Evolutionary conservation across 2,888 invertebrate species (phyloP).

Genomic region (Amitus sp.): DNA sequence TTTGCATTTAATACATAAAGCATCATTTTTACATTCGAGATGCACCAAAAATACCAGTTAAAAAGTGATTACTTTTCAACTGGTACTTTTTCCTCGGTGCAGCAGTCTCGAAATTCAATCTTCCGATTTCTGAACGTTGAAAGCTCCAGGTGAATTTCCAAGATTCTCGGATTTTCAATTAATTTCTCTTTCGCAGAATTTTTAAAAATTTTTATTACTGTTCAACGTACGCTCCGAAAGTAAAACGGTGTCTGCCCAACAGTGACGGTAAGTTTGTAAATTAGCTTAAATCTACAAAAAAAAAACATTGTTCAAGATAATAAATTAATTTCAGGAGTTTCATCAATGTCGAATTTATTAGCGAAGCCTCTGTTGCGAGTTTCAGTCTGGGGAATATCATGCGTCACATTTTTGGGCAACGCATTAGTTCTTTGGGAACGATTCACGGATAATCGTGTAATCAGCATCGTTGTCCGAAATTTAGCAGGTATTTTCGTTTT

Average conservation of each 20-base stretch:
- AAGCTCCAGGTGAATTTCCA: no score
- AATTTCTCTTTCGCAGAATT: slow-evolving; percentile 59
- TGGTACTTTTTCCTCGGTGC: no score
- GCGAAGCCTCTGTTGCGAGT: slow-evolving; percentile 70
- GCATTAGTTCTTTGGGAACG: slow-evolving; percentile 72
- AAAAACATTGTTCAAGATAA: no score
- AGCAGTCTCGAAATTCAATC: no score
- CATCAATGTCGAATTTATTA: slow-evolving; percentile 71
- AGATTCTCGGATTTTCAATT: no score
- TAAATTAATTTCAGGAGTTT: slow-evolving; percentile 63
- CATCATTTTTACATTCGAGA: no score
- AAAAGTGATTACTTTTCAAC: no score
- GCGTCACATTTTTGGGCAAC: slow-evolving; percentile 73
- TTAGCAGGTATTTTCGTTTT: slow-evolving; percentile 69
- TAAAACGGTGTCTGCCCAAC: slow-evolving; percentile 70
- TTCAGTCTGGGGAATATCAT: slow-evolving; percentile 73
- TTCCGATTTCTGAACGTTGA: no score
- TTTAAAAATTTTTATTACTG: slow-evolving; percentile 75
- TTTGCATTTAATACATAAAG: no score
- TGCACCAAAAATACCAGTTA: no score
- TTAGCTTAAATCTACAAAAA: no score
- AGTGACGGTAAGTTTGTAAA: slow-evolving; percentile 68
- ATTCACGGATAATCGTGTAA: slow-evolving; percentile 70
- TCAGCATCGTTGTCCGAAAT: slow-evolving; percentile 74
- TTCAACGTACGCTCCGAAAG: slow-evolving; percentile 69